Evolutionary conservation across 2,797 vertebrate species (phyloP).

Genomic region (Ara ararauna): DNA sequence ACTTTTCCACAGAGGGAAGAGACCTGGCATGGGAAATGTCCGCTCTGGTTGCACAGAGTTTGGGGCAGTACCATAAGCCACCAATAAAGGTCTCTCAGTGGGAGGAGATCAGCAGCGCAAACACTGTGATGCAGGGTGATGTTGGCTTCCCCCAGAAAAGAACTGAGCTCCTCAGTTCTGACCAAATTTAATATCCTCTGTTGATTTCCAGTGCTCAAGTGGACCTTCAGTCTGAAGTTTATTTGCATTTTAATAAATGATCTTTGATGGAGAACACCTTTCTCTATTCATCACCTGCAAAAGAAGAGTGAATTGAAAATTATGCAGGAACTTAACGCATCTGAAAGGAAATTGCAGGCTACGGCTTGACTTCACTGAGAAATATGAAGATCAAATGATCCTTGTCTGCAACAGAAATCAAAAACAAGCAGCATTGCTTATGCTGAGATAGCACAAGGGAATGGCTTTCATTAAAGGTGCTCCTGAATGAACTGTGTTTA

Average conservation of each 20-base stretch:
- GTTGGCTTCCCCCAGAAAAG: neutral
- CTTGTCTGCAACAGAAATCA: neutral
- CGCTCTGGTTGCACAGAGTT: neutral
- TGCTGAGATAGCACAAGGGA: neutral
- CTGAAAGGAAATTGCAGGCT: conserved; percentile 56
- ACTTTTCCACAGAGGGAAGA: neutral
- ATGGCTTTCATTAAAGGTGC: neutral
- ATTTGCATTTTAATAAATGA: conserved; percentile 64
- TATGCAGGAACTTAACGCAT: conserved; percentile 1
- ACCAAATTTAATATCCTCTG: neutral
- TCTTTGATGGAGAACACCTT: conserved; percentile 40
- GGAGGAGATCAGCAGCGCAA: neutral
- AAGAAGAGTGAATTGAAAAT: conserved; percentile 40
- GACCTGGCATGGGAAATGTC: neutral
- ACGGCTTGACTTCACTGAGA: neutral
- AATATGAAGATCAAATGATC: conserved; percentile 28
- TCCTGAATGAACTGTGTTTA: neutral
- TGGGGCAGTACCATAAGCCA: neutral
- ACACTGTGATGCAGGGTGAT: neutral
- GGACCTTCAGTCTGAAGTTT: conserved; percentile 18
- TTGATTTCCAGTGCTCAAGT: neutral
- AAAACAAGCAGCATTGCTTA: neutral
- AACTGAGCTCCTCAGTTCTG: neutral
- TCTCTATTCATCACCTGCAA: conserved; percentile 40
- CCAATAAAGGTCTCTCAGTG: neutral